These are phyloP conservation scores for Sclerodermus sp. DNA, from an alignment of 2,888 invertebrate genomes.

Conservation along the genomic window DNA sequence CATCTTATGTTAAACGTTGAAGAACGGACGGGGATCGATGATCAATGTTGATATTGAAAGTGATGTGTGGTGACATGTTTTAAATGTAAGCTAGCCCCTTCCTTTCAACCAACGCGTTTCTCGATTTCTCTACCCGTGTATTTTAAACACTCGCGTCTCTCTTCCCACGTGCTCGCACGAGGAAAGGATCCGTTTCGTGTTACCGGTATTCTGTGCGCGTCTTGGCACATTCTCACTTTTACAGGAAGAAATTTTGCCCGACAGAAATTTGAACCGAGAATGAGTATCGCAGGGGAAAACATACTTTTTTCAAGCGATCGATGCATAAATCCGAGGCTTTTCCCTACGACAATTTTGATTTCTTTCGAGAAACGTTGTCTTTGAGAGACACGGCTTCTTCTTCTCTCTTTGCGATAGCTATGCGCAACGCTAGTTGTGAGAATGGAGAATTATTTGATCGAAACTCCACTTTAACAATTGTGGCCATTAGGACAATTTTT, in stretches of 20 bases:
- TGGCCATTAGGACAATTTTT: no score
- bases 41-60: constrained; percentile 47
- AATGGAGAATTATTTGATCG: no score
- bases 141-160: constrained; percentile 40
- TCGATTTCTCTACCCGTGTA: constrained; percentile 54
- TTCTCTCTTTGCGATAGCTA: no score
- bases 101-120: constrained; percentile 28
- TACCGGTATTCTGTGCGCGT: constrained; percentile 39
- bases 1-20: no score
- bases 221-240: constrained; percentile 9
- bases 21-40: constrained; percentile 41
- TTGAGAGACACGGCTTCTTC: no score
- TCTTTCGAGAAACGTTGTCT: no score
- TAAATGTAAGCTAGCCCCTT: constrained; percentile 55
- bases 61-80: constrained; percentile 58
- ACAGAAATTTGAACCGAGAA: constrained; percentile 29
- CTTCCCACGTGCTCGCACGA: constrained; percentile 54
- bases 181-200: constrained; percentile 43
- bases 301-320: no score
- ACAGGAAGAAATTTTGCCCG: constrained; percentile 53
- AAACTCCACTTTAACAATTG: no score
- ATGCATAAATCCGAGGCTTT: no score
- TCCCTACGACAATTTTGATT: no score
- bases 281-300: constrained; percentile 3
- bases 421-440: no score